phyloP scores from a whole-genome alignment of 2,888 invertebrate species.

The Hofmannophila pseudospretella region DNA sequence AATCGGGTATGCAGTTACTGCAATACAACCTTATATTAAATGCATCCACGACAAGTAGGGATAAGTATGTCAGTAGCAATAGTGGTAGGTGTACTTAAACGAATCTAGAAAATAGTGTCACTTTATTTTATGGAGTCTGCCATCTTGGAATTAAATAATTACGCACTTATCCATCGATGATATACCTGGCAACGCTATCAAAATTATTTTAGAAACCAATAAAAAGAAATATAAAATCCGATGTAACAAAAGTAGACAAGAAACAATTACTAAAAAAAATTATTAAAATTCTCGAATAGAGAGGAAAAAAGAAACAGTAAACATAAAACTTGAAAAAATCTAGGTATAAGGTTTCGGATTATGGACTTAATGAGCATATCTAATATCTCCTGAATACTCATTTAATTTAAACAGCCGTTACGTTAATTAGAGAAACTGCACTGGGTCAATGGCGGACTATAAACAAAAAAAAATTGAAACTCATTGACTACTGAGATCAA shows the following conservation, averaged over 20 bases:
- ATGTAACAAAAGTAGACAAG: too few species aligned
- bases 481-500: slow-evolving; percentile 35
- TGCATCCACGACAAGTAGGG: background rate
- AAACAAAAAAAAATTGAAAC: slow-evolving; percentile 41
- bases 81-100: too few species aligned
- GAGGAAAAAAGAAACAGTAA: background rate
- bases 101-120: too few species aligned
- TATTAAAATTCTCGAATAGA: too few species aligned
- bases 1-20: slow-evolving; percentile 2
- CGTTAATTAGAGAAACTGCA: slow-evolving; percentile 56
- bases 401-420: slow-evolving; percentile 36
- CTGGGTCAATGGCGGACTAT: slow-evolving; percentile 55
- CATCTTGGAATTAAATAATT: too few species aligned
- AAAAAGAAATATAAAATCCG: too few species aligned
- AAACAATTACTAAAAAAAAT: too few species aligned
- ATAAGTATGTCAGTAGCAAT: too few species aligned
- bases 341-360: background rate
- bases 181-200: too few species aligned
- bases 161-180: too few species aligned
- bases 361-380: background rate
- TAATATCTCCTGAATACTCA: background rate
- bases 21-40: background rate
- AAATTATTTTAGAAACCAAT: too few species aligned
- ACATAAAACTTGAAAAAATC: background rate
- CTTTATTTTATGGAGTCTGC: too few species aligned